Conservation (phyloP, 92 coral and sea anemone genomes). For the Porites cylindrica region DNA sequence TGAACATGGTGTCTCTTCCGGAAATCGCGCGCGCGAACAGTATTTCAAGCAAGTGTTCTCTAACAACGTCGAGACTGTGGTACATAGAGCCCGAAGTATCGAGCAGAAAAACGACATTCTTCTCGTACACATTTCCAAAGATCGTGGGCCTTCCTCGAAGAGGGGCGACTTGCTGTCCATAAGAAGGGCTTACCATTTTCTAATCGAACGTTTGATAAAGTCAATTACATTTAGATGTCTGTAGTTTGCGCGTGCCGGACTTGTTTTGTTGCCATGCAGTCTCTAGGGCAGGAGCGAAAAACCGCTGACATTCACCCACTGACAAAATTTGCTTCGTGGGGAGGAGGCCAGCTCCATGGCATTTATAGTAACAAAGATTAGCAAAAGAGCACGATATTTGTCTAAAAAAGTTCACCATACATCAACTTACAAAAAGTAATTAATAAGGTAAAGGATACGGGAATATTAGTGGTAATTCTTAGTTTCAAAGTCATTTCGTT, state of each 20-base stretch:
- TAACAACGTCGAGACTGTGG: constrained; percentile 85
- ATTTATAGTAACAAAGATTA: too few relatives aligned
- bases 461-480: too few relatives aligned
- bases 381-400: too few relatives aligned
- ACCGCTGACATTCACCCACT: constrained; percentile 17
- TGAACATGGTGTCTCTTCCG: constrained; percentile 94
- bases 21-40: constrained; percentile 88
- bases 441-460: too few relatives aligned
- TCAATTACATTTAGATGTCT: background rate
- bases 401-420: too few relatives aligned
- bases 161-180: constrained; percentile 71
- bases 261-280: constrained; percentile 60
- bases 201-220: constrained; percentile 23
- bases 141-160: constrained; percentile 82
- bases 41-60: constrained; percentile 88
- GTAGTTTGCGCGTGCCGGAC: constrained; percentile 39
- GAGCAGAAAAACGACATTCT: constrained; percentile 84
- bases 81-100: constrained; percentile 99
- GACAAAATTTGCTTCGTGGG: constrained; percentile 14
- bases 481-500: too few relatives aligned
- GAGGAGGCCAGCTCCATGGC: too few relatives aligned
- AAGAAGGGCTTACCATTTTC: constrained; percentile 78
- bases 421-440: too few relatives aligned
- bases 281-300: constrained; percentile 3
- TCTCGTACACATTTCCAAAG: constrained; percentile 91